Evolutionary conservation across 2,888 invertebrate species (phyloP), one percentile per base, ranked within the genome.

Genomic region (Halictus quadricinctus): DNA sequence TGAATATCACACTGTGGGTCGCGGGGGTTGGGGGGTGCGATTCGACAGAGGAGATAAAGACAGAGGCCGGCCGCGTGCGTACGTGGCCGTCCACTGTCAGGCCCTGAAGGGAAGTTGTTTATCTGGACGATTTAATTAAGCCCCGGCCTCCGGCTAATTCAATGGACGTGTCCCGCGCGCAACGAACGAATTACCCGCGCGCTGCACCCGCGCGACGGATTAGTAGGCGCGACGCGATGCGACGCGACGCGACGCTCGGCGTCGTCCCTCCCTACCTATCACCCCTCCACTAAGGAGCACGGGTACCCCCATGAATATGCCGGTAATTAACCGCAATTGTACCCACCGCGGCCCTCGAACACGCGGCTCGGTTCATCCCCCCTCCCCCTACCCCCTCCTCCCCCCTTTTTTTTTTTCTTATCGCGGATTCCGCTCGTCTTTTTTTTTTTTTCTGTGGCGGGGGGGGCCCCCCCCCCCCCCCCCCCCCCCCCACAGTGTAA

Each of bases 301-400:
- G 80, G 80, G 87, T 87, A 82, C 80, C 87, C 86, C 74, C 87
- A 87, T 88, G 90, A 90, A 89, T 89, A 90, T 88, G 87, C 81
- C 83, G 75, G 88, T 90, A 88, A 89, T 89, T 89, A 89, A 89
- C 89, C 89, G 79, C 90, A 85, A 90, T 90, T 90, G 90, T 88
- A 80, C 85, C 25, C 84, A 83, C 54, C 8, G 81, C 86, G 84
- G 82, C 79, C 80, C 83, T 83, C 81, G 83, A 86, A 89, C 21
- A 89, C 76, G 77, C 81, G 73, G 79, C 69, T 79, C 76, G 88
- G 82, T 86, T 88, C 84, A 88, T 88, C 70, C 64, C 12, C 81
- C 13, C 50, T 21, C 18, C 6, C 21, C 21, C 50, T 18, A 18
- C 41, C 8, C 7, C 41, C 41, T 7, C 7, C 7, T 7, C 7